phyloP scores from a whole-genome alignment of 2,888 invertebrate genomes.

The Trachelus troglodyta region DNA sequence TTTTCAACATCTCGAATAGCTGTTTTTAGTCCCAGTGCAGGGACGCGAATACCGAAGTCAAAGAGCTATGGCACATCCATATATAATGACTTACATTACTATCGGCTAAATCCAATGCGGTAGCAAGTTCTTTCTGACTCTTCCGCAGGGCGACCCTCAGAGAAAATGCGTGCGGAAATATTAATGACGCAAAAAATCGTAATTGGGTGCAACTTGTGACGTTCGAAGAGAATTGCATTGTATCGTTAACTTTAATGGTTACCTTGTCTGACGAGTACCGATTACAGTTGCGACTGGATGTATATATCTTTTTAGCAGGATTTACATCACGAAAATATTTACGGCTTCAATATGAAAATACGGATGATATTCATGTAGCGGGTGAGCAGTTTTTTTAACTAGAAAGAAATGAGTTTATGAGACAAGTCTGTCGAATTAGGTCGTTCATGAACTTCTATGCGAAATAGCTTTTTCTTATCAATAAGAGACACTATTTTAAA shows the following conservation, averaged over 20 bases:
- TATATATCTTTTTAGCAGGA: not conserved
- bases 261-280: not conserved
- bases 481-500: slow-evolving; percentile 14
- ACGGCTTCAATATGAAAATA: not conserved
- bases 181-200: not conserved
- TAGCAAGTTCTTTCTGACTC: not conserved
- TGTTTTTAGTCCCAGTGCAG: not conserved
- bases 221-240: not conserved
- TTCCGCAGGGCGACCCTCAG: not conserved
- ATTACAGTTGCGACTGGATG: not conserved
- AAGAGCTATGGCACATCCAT: not conserved
- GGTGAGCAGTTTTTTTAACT: not conserved
- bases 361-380: not conserved
- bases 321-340: not conserved
- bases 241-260: not conserved
- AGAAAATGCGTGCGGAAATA: not conserved
- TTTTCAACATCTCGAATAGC: not conserved
- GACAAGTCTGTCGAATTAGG: not conserved
- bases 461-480: not conserved
- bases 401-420: not conserved
- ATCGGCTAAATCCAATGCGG: not conserved
- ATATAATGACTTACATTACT: not conserved
- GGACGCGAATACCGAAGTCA: not conserved
- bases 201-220: not conserved
- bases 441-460: not conserved